Conservation (phyloP, 64 coral and sea anemone genomes). For the Dendronephthya gigantea region DNA sequence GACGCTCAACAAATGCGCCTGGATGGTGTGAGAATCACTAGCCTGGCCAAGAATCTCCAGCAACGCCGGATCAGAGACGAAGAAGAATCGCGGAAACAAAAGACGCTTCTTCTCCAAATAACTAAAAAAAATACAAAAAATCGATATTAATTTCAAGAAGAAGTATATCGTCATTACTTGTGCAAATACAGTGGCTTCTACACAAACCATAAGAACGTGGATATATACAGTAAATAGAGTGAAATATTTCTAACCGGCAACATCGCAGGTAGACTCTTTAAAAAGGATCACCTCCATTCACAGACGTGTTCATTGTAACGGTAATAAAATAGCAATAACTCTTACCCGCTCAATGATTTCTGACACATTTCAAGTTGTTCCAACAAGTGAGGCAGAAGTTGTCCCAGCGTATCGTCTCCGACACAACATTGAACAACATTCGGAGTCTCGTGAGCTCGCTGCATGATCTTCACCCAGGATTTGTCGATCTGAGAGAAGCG, state of each 20-base stretch:
- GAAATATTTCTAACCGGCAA: too few species aligned
- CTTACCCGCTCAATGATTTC: slow-evolving; percentile 98
- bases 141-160: neutral
- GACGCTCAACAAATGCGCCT: slow-evolving; percentile 79
- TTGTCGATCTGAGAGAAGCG: slow-evolving; percentile 94
- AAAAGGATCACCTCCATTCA: too few species aligned
- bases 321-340: too few species aligned
- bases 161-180: too few species aligned
- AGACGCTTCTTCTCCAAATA: slow-evolving; percentile 97
- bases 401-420: slow-evolving; percentile 85
- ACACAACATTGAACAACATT: slow-evolving; percentile 98
- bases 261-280: too few species aligned
- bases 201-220: too few species aligned
- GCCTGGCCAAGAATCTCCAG: slow-evolving; percentile 95
- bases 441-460: slow-evolving; percentile 79
- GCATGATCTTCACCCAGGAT: slow-evolving; percentile 98
- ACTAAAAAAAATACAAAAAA: slow-evolving; percentile 10
- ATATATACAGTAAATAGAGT: too few species aligned
- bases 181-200: too few species aligned
- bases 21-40: slow-evolving; percentile 93
- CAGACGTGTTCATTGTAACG: too few species aligned
- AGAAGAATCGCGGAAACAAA: slow-evolving; percentile 96
- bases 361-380: slow-evolving; percentile 98
- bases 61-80: slow-evolving; percentile 92
- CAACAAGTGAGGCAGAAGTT: slow-evolving; percentile 75